Conservation (phyloP, 1,140 invertebrate genomes). For the Brachionus sp. region DNA sequence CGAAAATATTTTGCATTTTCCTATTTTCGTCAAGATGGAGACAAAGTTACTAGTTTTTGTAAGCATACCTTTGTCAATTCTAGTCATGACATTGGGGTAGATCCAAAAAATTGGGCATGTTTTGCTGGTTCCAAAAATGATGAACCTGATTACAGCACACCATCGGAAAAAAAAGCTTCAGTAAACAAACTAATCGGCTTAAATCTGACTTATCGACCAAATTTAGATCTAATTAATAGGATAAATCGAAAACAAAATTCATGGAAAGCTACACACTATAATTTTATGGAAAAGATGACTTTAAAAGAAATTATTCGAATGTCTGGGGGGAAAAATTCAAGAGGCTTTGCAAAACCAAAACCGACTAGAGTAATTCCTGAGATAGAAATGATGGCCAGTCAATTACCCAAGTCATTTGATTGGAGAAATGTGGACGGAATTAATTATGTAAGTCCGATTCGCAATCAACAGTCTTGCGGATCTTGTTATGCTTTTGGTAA, state of each 20-base stretch:
- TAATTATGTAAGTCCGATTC: constrained; percentile 63
- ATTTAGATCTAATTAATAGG: constrained; percentile 50
- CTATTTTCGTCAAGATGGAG: constrained; percentile 50
- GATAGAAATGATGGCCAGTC: constrained; percentile 45
- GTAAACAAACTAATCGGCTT: neutral
- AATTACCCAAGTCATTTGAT: constrained; percentile 61
- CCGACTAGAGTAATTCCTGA: neutral
- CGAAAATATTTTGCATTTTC: constrained; percentile 63
- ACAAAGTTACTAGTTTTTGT: constrained; percentile 57
- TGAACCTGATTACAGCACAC: neutral
- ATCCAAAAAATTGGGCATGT: constrained; percentile 40
- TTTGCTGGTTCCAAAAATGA: neutral
- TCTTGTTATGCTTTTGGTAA: constrained; percentile 64
- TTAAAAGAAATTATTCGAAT: constrained; percentile 54
- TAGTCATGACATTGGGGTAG: constrained; percentile 57
- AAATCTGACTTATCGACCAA: constrained; percentile 42
- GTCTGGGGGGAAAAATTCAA: constrained; percentile 56
- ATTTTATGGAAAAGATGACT: constrained; percentile 55
- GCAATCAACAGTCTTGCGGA: constrained; percentile 62
- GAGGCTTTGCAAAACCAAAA: constrained; percentile 46
- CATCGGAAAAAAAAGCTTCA: neutral
- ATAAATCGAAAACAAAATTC: constrained; percentile 59
- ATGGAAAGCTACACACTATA: constrained; percentile 60
- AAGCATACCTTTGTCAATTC: constrained; percentile 58
- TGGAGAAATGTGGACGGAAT: constrained; percentile 62